Conservation (phyloP, 2,113 vertebrate species). For the Pionites leucogaster region DNA sequence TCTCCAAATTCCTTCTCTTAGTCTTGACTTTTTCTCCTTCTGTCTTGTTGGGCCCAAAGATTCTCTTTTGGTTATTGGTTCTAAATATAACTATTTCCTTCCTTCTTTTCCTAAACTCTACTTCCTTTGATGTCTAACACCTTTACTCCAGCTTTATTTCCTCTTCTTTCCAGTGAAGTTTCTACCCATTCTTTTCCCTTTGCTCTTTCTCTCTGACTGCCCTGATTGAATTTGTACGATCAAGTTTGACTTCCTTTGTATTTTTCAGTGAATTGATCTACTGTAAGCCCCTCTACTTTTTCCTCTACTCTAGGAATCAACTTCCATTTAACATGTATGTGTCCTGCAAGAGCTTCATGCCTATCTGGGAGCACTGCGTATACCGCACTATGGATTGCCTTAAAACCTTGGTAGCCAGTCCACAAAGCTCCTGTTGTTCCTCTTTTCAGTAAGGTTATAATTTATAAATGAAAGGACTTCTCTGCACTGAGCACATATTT, state of each 20-base stretch:
- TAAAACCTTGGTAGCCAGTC: background rate
- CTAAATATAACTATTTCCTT: background rate
- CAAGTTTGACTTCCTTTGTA: background rate
- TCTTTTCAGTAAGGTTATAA: conserved; percentile 2
- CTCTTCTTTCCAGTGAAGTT: background rate
- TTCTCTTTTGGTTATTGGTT: background rate
- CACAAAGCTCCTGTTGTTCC: background rate
- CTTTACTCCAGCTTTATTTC: background rate
- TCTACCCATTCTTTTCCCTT: background rate
- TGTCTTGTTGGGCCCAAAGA: background rate
- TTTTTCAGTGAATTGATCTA: conserved; percentile 14
- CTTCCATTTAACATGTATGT: background rate
- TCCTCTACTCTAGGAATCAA: conserved; percentile 5
- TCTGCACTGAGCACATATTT: background rate
- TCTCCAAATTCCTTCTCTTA: background rate
- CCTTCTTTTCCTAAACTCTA: background rate
- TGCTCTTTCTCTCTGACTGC: background rate
- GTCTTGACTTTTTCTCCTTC: background rate
- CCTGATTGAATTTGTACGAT: background rate
- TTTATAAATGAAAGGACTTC: background rate
- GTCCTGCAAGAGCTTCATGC: background rate
- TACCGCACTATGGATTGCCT: background rate
- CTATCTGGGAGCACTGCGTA: background rate
- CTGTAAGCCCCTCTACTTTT: conserved; percentile 7
- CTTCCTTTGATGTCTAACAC: background rate